A percentile compares a stretch with the other conserved stretches of the same genome.
Evolutionary conservation across 2,113 vertebrate species (phyloP).

Genomic region (Puffinus mauretanicus): DNA sequence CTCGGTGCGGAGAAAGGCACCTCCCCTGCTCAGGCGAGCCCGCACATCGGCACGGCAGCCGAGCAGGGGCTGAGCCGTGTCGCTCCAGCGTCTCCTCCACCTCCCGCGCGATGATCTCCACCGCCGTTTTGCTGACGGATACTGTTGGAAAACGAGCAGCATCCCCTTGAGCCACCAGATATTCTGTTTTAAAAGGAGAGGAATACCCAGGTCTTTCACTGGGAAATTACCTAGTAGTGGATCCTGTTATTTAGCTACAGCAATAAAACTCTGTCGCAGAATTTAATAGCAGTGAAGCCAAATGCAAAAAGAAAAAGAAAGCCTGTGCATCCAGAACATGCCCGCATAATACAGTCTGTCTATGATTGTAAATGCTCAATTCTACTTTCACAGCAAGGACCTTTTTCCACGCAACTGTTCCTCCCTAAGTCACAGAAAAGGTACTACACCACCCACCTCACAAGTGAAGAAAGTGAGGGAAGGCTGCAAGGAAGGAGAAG

Average conservation of each 20-base stretch:
- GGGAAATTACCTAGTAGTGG: accelerated
- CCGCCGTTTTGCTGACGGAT: background rate
- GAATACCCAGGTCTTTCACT: background rate
- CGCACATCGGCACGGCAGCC: background rate
- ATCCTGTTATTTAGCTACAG: background rate
- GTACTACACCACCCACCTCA: no score
- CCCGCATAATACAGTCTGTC: background rate
- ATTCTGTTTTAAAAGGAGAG: background rate
- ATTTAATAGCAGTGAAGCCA: background rate
- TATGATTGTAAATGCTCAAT: background rate
- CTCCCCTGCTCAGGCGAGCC: background rate
- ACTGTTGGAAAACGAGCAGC: background rate
- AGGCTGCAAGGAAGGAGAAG: background rate
- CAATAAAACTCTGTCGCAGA: background rate
- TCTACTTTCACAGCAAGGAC: background rate
- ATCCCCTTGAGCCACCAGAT: background rate
- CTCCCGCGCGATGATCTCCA: accelerated
- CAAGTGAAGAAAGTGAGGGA: background rate
- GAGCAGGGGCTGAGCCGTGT: background rate
- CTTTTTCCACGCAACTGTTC: background rate
- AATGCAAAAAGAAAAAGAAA: background rate
- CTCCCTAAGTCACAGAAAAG: background rate
- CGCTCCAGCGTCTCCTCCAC: background rate
- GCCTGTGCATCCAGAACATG: background rate
- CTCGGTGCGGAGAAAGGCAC: background rate